Conservation (phyloP, 2,888 invertebrate species). For the Euspilapteryx auroguttella region DNA sequence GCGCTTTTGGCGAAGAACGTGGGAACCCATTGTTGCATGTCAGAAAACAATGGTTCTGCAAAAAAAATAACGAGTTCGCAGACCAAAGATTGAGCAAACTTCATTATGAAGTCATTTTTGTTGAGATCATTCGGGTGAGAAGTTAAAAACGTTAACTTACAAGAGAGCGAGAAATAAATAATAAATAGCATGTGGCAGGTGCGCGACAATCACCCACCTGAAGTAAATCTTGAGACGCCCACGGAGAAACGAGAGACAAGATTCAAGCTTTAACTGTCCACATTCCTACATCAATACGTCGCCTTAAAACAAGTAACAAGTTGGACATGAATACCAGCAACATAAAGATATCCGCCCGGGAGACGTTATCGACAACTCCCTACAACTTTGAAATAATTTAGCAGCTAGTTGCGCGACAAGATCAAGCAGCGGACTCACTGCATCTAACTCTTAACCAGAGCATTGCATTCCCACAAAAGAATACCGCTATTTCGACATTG, state of each 20-base stretch:
- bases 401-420: not conserved
- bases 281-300: constrained; percentile 22
- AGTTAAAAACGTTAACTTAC: constrained; percentile 1
- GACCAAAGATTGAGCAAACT: constrained; percentile 15
- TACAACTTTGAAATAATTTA: too few species aligned
- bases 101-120: too few species aligned
- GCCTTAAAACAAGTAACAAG: constrained; percentile 4
- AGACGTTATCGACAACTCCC: too few species aligned
- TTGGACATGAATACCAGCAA: not conserved
- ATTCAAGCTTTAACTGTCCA: constrained; percentile 10
- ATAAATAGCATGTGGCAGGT: too few species aligned
- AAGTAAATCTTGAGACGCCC: too few species aligned
- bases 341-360: constrained; percentile 4
- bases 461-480: constrained; percentile 46
- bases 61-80: constrained; percentile 17
- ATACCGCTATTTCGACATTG: constrained; percentile 1
- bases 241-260: too few species aligned
- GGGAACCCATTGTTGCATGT: constrained; percentile 20
- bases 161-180: constrained; percentile 1
- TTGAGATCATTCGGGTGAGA: too few species aligned
- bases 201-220: too few species aligned
- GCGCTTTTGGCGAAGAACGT: constrained; percentile 13
- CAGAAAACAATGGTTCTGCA: constrained; percentile 28
- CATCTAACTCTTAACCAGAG: constrained; percentile 28
- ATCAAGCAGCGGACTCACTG: constrained; percentile 14